These are phyloP conservation scores for Colius striatus DNA, from an alignment of 2,113 vertebrate genomes.

Conservation along the genomic window DNA sequence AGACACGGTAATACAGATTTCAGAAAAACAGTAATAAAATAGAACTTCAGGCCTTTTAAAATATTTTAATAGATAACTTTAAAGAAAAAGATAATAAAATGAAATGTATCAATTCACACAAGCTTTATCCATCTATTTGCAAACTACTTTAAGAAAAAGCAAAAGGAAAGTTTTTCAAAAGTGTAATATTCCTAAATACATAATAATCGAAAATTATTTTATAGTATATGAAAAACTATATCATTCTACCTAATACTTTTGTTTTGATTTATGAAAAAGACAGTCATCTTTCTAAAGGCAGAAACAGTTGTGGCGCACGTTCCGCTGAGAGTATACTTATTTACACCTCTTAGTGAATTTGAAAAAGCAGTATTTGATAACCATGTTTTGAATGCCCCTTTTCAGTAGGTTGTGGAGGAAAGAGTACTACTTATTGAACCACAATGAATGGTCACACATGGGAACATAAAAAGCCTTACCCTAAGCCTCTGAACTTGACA, in stretches of 20 bases:
- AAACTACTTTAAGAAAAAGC: neutral
- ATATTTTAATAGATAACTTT: neutral
- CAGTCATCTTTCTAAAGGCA: neutral
- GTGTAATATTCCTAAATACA: neutral
- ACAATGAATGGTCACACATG: neutral
- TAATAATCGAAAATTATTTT: neutral
- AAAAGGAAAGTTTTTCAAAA: neutral
- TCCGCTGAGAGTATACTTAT: neutral
- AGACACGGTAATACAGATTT: neutral
- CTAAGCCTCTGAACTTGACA: slow-evolving; percentile 91
- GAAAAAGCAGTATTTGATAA: neutral
- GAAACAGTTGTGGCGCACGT: neutral
- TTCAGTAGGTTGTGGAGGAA: neutral
- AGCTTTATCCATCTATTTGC: neutral
- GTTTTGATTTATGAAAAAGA: neutral
- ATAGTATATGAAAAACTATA: neutral
- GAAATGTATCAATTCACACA: neutral
- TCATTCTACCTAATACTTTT: neutral
- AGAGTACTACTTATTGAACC: neutral
- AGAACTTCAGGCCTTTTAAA: neutral
- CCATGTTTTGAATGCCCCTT: neutral
- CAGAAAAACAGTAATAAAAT: neutral
- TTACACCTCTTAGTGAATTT: neutral
- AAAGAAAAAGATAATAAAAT: neutral
- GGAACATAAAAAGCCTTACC: slow-evolving; percentile 78